These are phyloP conservation scores for Ceratotherium simum DNA, from an alignment of 2,113 vertebrate species.

Conservation along the genomic window DNA sequence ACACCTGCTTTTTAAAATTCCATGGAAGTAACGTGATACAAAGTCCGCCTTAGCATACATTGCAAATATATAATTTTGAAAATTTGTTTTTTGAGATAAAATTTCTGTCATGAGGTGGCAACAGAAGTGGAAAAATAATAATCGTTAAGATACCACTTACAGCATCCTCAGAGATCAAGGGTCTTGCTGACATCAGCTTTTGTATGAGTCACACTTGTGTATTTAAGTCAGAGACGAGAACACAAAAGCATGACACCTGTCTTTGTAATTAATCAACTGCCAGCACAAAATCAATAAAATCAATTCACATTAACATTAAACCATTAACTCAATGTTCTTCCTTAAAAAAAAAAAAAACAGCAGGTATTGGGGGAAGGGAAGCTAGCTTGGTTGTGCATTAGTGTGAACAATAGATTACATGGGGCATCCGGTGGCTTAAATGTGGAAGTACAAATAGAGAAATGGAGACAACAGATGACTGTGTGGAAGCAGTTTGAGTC, in stretches of 20 bases:
- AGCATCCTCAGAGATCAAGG: constrained; percentile 30
- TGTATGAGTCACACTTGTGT: constrained; percentile 37
- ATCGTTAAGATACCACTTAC: constrained; percentile 21
- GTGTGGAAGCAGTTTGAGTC: constrained; percentile 13
- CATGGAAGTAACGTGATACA: background rate
- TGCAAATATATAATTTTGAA: constrained; percentile 39
- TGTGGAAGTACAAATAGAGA: background rate
- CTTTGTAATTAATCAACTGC: constrained; percentile 56
- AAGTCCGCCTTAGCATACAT: background rate
- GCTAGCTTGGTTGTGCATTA: constrained; percentile 4
- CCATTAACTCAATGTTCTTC: constrained; percentile 27
- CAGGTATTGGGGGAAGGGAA: background rate
- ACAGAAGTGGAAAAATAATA: constrained; percentile 10
- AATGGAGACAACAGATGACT: constrained; percentile 48
- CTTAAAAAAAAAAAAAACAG: background rate
- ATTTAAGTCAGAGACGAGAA: constrained; percentile 67
- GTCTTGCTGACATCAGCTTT: constrained; percentile 68
- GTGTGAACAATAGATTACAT: constrained; percentile 11
- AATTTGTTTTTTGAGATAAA: constrained; percentile 10
- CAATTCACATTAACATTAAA: constrained; percentile 55
- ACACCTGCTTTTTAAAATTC: background rate
- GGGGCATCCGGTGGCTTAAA: background rate
- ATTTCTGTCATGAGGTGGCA: background rate
- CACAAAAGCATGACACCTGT: constrained; percentile 11
- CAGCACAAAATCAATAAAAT: constrained; percentile 67